A percentile compares a stretch with the other conserved stretches of the same genome.
Conservation (phyloP, 2,888 invertebrate genomes). For the Phyto melanocephala region DNA sequence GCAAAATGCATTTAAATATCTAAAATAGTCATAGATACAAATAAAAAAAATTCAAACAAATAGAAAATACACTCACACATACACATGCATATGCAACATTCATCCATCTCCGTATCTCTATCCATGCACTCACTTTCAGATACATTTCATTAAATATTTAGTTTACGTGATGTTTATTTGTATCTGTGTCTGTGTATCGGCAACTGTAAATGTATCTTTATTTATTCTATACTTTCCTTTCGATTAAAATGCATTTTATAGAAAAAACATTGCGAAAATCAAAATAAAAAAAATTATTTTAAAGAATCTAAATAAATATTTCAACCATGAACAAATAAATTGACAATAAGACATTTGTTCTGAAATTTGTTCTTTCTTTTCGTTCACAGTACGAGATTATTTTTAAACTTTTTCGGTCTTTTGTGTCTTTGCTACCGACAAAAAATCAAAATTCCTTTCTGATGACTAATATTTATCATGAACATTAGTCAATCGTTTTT, state of each 20-base stretch:
- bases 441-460: slow-evolving; percentile 4
- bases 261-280: slow-evolving; percentile 8
- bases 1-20: slow-evolving; percentile 62
- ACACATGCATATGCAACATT: not conserved
- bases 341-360: slow-evolving; percentile 58
- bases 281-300: slow-evolving; percentile 35
- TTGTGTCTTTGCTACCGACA: not conserved
- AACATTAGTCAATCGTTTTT: slow-evolving; percentile 44
- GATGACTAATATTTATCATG: slow-evolving; percentile 45
- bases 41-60: not conserved
- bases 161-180: slow-evolving; percentile 54
- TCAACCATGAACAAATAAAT: slow-evolving; percentile 65
- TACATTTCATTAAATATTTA: slow-evolving; percentile 60
- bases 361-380: not conserved
- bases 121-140: slow-evolving; percentile 15
- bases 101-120: not conserved
- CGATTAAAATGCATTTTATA: slow-evolving; percentile 21
- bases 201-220: too few species aligned
- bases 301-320: slow-evolving; percentile 51
- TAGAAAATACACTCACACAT: not conserved
- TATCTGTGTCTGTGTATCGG: not conserved
- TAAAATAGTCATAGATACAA: slow-evolving; percentile 50
- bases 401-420: slow-evolving; percentile 7
- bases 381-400: slow-evolving; percentile 16
- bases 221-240: not conserved